phyloP scores from a whole-genome alignment of 1,140 invertebrate genomes.

The Latrodectus geometricus region DNA sequence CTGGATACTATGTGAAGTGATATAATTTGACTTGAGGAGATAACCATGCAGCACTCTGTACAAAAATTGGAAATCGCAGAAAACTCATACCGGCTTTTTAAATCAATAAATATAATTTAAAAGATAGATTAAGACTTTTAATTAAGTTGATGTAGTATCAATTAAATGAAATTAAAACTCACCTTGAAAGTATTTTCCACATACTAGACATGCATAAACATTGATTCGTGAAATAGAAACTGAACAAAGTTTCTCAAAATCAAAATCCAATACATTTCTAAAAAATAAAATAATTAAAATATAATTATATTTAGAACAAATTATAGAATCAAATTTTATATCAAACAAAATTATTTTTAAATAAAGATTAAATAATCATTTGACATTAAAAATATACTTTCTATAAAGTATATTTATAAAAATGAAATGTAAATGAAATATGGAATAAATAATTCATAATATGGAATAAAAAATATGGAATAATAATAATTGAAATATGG shows the following conservation, averaged over 20 bases:
- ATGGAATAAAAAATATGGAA: neutral
- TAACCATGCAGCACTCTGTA: too few relatives aligned
- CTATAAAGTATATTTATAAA: neutral
- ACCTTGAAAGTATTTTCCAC: slow-evolving; percentile 99
- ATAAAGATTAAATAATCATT: neutral
- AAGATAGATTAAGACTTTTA: too few relatives aligned
- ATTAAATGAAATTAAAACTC: slow-evolving; percentile 30
- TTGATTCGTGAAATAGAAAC: slow-evolving; percentile 98
- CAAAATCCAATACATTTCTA: slow-evolving; percentile 95
- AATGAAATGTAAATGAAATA: neutral
- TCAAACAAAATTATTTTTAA: neutral
- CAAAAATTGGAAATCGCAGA: too few relatives aligned
- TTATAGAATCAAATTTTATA: neutral
- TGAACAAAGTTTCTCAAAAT: slow-evolving; percentile 99
- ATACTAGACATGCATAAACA: slow-evolving; percentile 99
- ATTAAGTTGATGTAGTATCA: too few relatives aligned
- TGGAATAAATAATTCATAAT: neutral
- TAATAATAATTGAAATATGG: too few relatives aligned
- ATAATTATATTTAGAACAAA: neutral
- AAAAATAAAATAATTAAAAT: slow-evolving; percentile 53
- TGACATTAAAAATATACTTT: neutral
- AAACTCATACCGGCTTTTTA: too few relatives aligned
- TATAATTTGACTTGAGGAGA: too few relatives aligned
- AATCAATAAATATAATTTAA: too few relatives aligned
- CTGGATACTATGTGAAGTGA: too few relatives aligned